phyloP scores from a whole-genome alignment of 2,113 vertebrate species.

The Pseudopipra pipra region DNA sequence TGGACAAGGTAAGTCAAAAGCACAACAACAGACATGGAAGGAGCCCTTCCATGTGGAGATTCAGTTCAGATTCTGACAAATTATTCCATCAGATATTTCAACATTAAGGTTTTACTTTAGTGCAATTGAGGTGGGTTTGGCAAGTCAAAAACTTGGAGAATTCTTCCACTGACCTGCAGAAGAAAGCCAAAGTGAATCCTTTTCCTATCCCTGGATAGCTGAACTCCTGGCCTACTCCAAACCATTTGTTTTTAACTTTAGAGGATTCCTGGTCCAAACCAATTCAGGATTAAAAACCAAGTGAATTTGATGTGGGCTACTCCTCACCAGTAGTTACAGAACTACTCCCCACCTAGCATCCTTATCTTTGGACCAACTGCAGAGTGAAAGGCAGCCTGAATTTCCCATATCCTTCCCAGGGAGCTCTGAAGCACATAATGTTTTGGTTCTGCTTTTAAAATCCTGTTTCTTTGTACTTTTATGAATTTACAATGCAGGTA shows the following conservation, averaged over 20 bases:
- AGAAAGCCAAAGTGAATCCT: neutral
- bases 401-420: neutral
- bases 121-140: neutral
- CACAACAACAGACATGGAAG: neutral
- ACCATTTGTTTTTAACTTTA: neutral
- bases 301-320: neutral
- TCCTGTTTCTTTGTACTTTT: neutral
- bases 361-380: neutral
- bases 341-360: neutral
- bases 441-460: neutral
- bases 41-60: accelerated
- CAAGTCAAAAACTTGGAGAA: neutral
- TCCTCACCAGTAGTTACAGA: neutral
- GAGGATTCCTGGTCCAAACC: neutral
- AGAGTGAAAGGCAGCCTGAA: neutral
- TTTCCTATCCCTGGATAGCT: neutral
- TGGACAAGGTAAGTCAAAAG: neutral
- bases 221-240: neutral
- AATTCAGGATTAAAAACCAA: neutral
- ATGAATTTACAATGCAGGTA: neutral
- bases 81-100: neutral
- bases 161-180: neutral
- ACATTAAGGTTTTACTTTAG: neutral
- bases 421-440: neutral
- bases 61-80: neutral